Base-by-base conservation (phyloP, 2,797 vertebrate genomes). In the Tenualosa ilisha region DNA sequence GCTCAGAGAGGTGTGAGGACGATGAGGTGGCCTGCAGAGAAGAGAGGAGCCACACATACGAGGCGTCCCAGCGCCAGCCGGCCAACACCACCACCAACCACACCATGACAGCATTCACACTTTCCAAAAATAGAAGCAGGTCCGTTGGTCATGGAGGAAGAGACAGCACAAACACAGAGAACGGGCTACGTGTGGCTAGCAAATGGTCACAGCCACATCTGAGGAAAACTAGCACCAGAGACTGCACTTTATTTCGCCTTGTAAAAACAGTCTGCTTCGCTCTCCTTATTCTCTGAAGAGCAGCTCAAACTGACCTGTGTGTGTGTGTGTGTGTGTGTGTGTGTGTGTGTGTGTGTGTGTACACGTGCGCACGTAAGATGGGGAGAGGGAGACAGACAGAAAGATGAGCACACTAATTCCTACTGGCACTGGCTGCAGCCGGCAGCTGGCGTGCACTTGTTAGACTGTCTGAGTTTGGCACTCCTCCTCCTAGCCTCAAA, bases 361-460 rank as follows among this genome's bases (percentile, higher is more conserved):
- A 37, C 13, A 26, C 43, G 40, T 37, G 46, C 46, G 46, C 46
- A 46, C 46, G 46, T 1, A 46, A 46, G 46, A 46, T 46, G 46
- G 46, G 46, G 1, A 46, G 46, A 61, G 53, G 56, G 56, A 46
- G 84, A 46, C 83, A 90, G 86, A 88, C 86, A 86, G 88, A 68
- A 43, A 87, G 82, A 81, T 84, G 86, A 87, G 89, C 89, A 85
- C 85, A 89, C 13, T 79, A 81, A 84, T 87, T 63, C 81, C 54
- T 9, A 40, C 81, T 82, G 50, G 81, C 51, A 84, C 59, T 84
- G 81, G 8, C 72, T 68, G 17, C 56, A 59, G 56, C 56, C 22
- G 56, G 20, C 56, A 59, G 56, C 56, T 59, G 56, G 56, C 56
- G 56, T 59, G 20, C 56, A 59, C 56, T 59, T 59, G 56, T 59